Conservation (phyloP, 2,113 vertebrate species). For the Notechis scutatus region DNA sequence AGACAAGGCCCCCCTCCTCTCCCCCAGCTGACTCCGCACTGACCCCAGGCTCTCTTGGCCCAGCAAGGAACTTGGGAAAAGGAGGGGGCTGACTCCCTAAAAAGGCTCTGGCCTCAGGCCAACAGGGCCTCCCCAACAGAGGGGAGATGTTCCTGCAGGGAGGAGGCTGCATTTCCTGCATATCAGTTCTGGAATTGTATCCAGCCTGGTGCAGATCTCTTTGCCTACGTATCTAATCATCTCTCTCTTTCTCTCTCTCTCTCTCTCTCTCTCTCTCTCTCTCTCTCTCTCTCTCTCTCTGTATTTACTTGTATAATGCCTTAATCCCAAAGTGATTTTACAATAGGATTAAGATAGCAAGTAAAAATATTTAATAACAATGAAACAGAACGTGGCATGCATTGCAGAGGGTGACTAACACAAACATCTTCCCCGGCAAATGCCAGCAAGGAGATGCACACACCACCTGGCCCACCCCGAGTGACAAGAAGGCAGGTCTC, state of each 20-base stretch:
- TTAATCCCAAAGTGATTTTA: background rate
- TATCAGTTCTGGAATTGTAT: background rate
- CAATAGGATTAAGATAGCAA: background rate
- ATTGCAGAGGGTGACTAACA: background rate
- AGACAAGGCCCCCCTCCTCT: background rate
- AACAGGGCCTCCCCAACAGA: background rate
- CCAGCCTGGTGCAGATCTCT: background rate
- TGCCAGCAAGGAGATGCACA: background rate
- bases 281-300: background rate
- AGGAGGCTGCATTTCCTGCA: background rate
- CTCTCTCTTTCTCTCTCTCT: background rate
- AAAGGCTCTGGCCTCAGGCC: background rate
- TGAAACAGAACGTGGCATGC: background rate
- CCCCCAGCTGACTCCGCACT: background rate
- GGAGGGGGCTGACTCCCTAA: background rate
- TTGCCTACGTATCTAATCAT: background rate
- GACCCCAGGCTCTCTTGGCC: background rate
- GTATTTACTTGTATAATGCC: background rate
- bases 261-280: too few species aligned
- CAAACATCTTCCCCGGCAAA: background rate
- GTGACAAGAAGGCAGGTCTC: background rate
- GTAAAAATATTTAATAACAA: background rate
- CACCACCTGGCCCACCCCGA: background rate
- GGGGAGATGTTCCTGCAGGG: background rate
- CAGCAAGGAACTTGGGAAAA: background rate